A percentile compares a stretch with the other conserved stretches of the same genome.
These are phyloP conservation scores for Chaetops frenatus DNA, from an alignment of 2,113 vertebrate genomes.

Conservation along the genomic window DNA sequence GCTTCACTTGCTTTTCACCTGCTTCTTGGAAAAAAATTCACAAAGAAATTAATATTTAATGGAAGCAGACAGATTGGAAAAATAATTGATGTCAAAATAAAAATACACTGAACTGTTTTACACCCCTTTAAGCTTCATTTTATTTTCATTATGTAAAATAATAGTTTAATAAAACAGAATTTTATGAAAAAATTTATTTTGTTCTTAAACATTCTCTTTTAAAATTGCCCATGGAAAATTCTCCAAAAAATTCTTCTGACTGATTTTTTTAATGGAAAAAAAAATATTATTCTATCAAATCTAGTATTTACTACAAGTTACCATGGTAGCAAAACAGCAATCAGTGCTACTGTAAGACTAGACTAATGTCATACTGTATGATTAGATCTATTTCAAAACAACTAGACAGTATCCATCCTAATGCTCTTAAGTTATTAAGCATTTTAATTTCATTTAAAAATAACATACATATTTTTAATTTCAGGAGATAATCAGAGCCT, in stretches of 20 bases:
- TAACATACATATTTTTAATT: background rate
- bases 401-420: background rate
- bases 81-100: background rate
- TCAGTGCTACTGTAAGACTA: background rate
- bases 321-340: slow-evolving; percentile 15
- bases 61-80: background rate
- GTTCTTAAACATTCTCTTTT: background rate
- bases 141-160: background rate
- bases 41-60: background rate
- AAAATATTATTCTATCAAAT: background rate
- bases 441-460: background rate
- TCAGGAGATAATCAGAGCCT: background rate
- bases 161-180: background rate
- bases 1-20: background rate
- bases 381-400: background rate
- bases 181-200: background rate
- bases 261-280: background rate
- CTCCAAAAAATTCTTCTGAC: background rate
- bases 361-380: background rate
- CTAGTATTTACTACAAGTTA: background rate
- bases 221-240: background rate
- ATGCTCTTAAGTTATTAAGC: background rate
- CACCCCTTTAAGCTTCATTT: background rate
- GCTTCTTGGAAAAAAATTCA: background rate
- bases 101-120: background rate